phyloP scores from a whole-genome alignment of 2,797 vertebrate genomes.

The Gymnothorax reevesii region DNA sequence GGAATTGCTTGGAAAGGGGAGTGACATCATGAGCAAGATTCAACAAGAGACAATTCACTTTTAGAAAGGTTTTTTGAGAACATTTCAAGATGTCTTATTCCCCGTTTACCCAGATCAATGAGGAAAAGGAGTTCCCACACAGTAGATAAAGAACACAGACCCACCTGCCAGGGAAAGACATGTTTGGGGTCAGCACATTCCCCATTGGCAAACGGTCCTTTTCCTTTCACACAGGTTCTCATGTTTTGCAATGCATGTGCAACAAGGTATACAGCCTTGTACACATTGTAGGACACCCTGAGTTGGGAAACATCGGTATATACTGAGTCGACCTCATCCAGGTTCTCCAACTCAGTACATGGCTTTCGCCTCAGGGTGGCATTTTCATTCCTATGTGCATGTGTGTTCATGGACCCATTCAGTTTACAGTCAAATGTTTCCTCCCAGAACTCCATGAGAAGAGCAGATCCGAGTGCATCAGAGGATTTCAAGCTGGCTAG shows the following conservation, averaged over 20 bases:
- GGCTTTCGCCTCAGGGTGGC: slow-evolving; percentile 35
- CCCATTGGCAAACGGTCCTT: slow-evolving; percentile 64
- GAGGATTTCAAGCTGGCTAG: slow-evolving; percentile 55
- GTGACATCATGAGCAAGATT: too few species aligned
- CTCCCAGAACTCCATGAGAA: slow-evolving; percentile 35
- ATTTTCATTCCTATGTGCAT: slow-evolving; percentile 46
- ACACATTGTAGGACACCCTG: slow-evolving; percentile 73
- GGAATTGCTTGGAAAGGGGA: too few species aligned
- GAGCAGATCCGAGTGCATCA: slow-evolving; percentile 22
- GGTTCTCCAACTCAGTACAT: slow-evolving; percentile 59
- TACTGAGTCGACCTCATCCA: slow-evolving; percentile 56
- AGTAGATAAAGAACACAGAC: slow-evolving; percentile 4
- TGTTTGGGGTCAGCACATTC: slow-evolving; percentile 56
- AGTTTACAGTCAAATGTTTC: slow-evolving; percentile 58
- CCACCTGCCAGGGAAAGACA: slow-evolving; percentile 67
- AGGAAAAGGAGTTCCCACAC: too few species aligned
- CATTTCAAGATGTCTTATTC: too few species aligned
- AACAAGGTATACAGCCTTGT: slow-evolving; percentile 71
- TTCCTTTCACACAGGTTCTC: slow-evolving; percentile 55
- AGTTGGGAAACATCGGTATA: slow-evolving; percentile 70
- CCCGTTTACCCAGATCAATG: background rate
- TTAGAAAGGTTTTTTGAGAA: too few species aligned
- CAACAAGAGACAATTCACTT: too few species aligned
- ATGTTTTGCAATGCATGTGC: slow-evolving; percentile 70
- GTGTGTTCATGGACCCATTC: slow-evolving; percentile 61